Conservation (phyloP, 30 jellyfish, hydroid and myxozoan species). For the Nemopilema nomurai region DNA sequence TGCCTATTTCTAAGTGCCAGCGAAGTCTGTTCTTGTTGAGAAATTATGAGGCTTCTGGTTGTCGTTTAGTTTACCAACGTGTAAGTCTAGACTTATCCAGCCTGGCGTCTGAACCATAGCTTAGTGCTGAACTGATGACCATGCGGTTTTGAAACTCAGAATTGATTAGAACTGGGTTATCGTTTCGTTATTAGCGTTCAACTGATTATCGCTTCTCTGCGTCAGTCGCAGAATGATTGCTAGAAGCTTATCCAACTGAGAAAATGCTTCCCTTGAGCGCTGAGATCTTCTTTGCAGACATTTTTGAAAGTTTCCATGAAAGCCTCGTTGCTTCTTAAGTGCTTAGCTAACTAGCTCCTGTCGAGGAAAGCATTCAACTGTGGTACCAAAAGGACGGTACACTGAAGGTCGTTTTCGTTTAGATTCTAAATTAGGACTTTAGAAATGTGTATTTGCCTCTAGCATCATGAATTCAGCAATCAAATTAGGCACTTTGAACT, state of each 20-base stretch:
- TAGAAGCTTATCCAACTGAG: not conserved
- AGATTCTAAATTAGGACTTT: too few relatives aligned
- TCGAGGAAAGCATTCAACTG: not conserved
- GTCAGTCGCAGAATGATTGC: not conserved
- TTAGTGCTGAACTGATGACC: not conserved
- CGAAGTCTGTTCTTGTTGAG: not conserved
- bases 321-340: not conserved
- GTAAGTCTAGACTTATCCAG: not conserved
- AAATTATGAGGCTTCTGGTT: not conserved
- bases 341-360: not conserved
- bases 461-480: too few relatives aligned
- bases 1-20: not conserved
- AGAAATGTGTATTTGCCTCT: too few relatives aligned
- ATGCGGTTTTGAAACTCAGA: not conserved
- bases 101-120: not conserved
- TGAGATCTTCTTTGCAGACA: not conserved
- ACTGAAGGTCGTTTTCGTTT: too few relatives aligned
- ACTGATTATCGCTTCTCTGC: not conserved
- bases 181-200: not conserved
- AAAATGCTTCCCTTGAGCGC: not conserved
- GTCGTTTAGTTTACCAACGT: not conserved
- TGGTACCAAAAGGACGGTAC: too few relatives aligned
- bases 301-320: not conserved
- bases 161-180: not conserved
- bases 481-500: too few relatives aligned